Evolutionary conservation across 1,140 invertebrate genomes (phyloP).

Genomic region (Pogonomyrmex barbatus): DNA sequence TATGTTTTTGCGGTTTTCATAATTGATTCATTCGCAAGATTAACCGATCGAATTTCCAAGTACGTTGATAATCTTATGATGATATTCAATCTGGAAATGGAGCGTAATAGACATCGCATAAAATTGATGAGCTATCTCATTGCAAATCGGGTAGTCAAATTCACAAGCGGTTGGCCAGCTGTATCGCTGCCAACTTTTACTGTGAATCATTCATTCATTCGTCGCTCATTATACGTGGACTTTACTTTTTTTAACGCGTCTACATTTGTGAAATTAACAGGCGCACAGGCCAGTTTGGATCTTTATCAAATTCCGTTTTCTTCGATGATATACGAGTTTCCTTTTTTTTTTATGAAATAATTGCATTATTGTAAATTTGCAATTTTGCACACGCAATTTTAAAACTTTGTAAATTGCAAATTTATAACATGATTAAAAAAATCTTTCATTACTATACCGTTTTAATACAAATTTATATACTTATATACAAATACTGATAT

Average conservation of each 20-base stretch:
- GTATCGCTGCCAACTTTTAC: conserved; percentile 80
- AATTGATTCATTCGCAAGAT: not conserved
- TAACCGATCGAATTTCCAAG: not conserved
- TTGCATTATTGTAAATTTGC: not conserved
- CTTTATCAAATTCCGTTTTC: not conserved
- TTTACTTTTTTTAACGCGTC: conserved; percentile 28
- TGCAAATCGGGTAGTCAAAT: conserved; percentile 29
- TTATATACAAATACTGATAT: too few species aligned
- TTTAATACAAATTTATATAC: too few species aligned
- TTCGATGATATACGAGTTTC: not conserved
- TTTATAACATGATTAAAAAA: not conserved
- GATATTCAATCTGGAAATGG: not conserved
- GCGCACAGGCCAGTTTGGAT: not conserved
- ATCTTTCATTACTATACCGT: too few species aligned
- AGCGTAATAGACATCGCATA: not conserved
- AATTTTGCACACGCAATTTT: not conserved
- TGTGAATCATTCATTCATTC: conserved; percentile 77
- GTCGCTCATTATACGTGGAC: conserved; percentile 40
- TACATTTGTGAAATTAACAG: not conserved
- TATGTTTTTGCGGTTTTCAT: not conserved
- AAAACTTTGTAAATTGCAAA: too few species aligned
- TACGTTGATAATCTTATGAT: not conserved
- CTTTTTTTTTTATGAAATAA: not conserved
- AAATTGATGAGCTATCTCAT: conserved; percentile 45
- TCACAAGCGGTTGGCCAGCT: conserved; percentile 62